These are phyloP conservation scores for Zygogramma bicolorata DNA, from an alignment of 2,888 invertebrate species.

Conservation along the genomic window DNA sequence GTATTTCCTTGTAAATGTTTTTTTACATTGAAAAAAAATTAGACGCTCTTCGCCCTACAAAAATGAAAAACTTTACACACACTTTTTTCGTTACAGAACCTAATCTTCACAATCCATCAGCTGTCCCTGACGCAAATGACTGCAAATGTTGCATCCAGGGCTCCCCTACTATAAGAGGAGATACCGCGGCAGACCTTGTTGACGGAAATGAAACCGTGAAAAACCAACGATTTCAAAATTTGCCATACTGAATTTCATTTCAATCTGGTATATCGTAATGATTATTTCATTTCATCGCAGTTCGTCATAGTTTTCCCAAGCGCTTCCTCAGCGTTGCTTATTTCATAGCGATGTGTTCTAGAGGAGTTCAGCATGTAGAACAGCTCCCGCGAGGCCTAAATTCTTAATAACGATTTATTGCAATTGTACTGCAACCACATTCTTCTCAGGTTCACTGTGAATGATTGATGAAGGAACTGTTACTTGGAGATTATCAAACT, in stretches of 20 bases:
- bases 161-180: too few species aligned
- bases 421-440: not conserved
- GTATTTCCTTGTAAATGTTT: too few species aligned
- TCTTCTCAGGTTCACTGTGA: not conserved
- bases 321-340: not conserved
- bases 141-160: too few species aligned
- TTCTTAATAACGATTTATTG: conserved; percentile 11
- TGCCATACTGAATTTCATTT: not conserved
- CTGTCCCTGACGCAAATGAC: too few species aligned
- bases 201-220: too few species aligned
- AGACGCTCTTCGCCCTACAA: too few species aligned
- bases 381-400: not conserved
- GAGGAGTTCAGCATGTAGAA: not conserved
- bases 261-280: not conserved
- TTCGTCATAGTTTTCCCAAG: not conserved
- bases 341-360: not conserved
- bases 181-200: too few species aligned
- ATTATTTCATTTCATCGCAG: not conserved
- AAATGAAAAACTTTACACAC: too few species aligned
- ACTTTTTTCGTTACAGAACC: too few species aligned
- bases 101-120: too few species aligned
- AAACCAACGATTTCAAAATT: not conserved
- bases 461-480: not conserved
- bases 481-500: too few species aligned
- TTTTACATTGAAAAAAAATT: too few species aligned